These are phyloP conservation scores for Dinocampus coccinellae DNA, from an alignment of 2,888 invertebrate genomes.

Conservation along the genomic window DNA sequence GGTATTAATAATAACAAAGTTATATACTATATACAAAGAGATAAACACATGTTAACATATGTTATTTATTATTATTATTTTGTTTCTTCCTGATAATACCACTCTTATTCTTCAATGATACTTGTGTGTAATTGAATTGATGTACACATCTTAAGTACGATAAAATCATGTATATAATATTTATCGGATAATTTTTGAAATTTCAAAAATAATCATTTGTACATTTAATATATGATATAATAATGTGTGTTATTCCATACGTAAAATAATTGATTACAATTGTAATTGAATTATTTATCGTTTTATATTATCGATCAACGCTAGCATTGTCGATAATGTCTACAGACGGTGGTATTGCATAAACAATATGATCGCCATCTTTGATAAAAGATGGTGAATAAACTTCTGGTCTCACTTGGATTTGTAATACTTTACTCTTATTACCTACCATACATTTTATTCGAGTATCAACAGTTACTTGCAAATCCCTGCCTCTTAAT, in stretches of 20 bases:
- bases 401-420: conserved; percentile 74
- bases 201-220: background rate
- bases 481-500: conserved; percentile 78
- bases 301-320: conserved; percentile 46
- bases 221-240: background rate
- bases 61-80: background rate
- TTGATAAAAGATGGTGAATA: conserved; percentile 71
- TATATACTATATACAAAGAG: conserved; percentile 11
- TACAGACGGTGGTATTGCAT: conserved; percentile 71
- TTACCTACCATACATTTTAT: conserved; percentile 89
- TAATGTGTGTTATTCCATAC: background rate
- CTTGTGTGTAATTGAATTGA: background rate
- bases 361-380: conserved; percentile 70
- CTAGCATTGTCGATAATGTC: conserved; percentile 69
- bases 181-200: background rate
- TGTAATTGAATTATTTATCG: background rate
- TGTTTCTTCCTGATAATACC: background rate
- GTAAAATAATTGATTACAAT: no score
- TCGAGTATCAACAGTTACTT: conserved; percentile 79
- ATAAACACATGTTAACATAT: no score
- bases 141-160: background rate
- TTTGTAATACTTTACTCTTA: conserved; percentile 76
- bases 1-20: background rate
- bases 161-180: background rate
- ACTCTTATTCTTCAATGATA: background rate